A percentile compares a stretch with the other conserved stretches of the same genome.
Conservation (phyloP, 2,797 vertebrate species). For the Pangasius sanitwongsei region DNA sequence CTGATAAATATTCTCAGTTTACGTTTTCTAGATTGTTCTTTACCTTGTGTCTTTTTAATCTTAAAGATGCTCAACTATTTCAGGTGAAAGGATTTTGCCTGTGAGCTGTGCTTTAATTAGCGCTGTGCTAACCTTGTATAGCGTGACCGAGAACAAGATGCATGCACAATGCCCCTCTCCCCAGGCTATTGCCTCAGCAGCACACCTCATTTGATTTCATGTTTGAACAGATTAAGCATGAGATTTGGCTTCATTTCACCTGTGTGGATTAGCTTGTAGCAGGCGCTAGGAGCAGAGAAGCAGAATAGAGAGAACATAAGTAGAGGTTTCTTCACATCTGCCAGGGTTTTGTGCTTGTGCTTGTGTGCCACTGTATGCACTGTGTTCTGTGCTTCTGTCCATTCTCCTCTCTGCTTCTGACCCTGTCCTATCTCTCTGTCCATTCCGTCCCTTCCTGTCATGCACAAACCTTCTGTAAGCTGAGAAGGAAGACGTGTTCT, state of each 20-base stretch:
- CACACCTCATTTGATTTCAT: conserved; percentile 20
- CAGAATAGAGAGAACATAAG: neutral
- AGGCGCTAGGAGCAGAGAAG: neutral
- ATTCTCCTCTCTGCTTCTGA: neutral
- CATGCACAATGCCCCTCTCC: conserved; percentile 25
- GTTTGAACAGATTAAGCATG: conserved; percentile 40
- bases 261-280: conserved; percentile 39
- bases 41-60: neutral
- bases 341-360: conserved; percentile 22
- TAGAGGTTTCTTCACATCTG: conserved; percentile 25
- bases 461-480: neutral
- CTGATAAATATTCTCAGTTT: neutral
- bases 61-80: neutral
- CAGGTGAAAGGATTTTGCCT: conserved; percentile 3
- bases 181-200: conserved; percentile 24
- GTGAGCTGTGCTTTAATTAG: conserved; percentile 13
- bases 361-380: conserved; percentile 1
- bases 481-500: neutral
- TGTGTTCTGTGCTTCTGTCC: neutral
- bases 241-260: conserved; percentile 26
- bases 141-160: conserved; percentile 49
- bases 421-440: neutral
- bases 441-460: neutral
- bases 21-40: neutral
- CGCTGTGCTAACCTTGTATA: conserved; percentile 49